Base-by-base conservation (phyloP, 2,113 vertebrate genomes). In the Silurus glanis region DNA sequence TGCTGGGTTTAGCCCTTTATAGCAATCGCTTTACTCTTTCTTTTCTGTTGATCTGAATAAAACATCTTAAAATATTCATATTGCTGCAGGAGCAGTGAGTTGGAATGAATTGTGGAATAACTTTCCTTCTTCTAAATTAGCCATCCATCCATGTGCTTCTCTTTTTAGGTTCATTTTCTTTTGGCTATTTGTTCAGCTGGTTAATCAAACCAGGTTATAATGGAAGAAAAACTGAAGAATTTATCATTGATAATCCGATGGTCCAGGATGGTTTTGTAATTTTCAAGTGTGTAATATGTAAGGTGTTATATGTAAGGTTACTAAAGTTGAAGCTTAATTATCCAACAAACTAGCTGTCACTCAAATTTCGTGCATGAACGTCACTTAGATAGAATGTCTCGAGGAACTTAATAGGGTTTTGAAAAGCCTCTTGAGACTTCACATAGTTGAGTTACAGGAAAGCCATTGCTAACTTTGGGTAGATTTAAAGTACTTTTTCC, bases 51-150 rank as follows among this genome's bases (percentile, higher is more conserved):
- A 10, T 75, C 83, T 75, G 21, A 55, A 83, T 55, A 58, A 79
- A 79, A 14, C 62, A 69, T 55, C 49, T 83, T 61, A 47, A 72
- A 83, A 83, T 72, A 74, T 59, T 74, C 19, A 49, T 84, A 84
- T 49, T 51, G 45, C 37, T 37, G 64, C 45, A 10, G n/a, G 49
- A 84, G 56, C 21, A 2, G 69, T 72, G 37, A 74, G 37, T 37
- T 58, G 53, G 12, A 75, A 75, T 75, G 21, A 28, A 84, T 67
- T 28, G 45, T 49, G 16, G 71, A 84, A 62, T 75, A 19, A 62
- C 9, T 12, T 84, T 75, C 16, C 53, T 83, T 83, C 51, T 74
- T 55, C 23, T 75, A 62, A 75, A 74, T 14, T 67, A 67, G 47
- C 62, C 47, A 17, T 82, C 25, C 62, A 28, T 83, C 81, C 49